phyloP scores from a whole-genome alignment of 1,140 invertebrate genomes.

The Ylistrum balloti region DNA sequence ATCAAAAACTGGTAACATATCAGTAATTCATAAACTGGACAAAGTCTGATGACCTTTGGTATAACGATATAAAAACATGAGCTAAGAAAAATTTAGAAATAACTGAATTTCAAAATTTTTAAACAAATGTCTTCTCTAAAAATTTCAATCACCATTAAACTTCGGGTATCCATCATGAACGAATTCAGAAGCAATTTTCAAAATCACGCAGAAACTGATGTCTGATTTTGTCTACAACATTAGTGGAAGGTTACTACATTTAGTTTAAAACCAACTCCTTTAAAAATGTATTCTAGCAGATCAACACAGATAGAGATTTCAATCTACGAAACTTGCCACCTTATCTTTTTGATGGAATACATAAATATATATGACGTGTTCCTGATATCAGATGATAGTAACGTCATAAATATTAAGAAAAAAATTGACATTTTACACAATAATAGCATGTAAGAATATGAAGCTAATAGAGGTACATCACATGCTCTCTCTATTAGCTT shows the following conservation, averaged over 20 bases:
- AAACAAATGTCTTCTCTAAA: too few relatives aligned
- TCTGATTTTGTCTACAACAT: neutral
- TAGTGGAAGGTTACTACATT: neutral
- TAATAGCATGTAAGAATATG: neutral
- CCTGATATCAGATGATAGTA: neutral
- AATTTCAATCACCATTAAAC: too few relatives aligned
- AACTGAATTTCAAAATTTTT: too few relatives aligned
- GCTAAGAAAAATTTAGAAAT: too few relatives aligned
- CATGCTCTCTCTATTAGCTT: neutral
- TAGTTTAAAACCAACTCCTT: neutral
- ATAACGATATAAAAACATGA: too few relatives aligned
- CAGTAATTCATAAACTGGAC: too few relatives aligned
- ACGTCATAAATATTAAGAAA: neutral
- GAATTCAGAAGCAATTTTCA: too few relatives aligned
- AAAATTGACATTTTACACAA: neutral
- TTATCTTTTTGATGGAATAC: constrained; percentile 39
- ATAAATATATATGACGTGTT: constrained; percentile 23
- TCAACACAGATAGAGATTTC: constrained; percentile 8
- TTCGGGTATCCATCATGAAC: too few relatives aligned
- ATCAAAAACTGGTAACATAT: too few relatives aligned
- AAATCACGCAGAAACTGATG: too few relatives aligned
- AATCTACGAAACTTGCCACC: neutral
- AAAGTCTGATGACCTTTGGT: too few relatives aligned
- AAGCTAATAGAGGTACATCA: neutral
- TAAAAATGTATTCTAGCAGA: constrained; percentile 14